Base-by-base conservation (phyloP, 1,140 invertebrate species). In the Drosophila sproati region DNA sequence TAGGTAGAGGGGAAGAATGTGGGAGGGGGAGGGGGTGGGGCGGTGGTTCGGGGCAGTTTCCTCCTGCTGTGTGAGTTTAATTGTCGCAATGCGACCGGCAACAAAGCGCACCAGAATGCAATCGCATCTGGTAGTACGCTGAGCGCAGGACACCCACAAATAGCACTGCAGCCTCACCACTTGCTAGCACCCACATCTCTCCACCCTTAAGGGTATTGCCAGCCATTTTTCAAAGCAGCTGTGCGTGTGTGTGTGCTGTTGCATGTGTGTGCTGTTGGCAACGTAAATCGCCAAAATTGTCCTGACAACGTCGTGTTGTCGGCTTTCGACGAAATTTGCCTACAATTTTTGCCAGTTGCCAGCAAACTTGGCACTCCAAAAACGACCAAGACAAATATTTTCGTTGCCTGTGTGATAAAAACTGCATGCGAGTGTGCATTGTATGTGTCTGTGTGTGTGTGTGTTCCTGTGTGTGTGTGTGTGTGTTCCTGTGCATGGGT, bases 261-360 rank as follows among this genome's bases (percentile, higher is more conserved):
- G 47, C 34, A n/a, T 43, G 39, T 43, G 10, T 39, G 48, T 67
- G 48, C 64, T 73, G 48, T 50, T 71, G 68, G 63, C 76, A 79
- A 62, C 73, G 80, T 69, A 83, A 83, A 77, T 83, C 80, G 80
- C 68, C 80, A 72, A 80, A 83, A 83, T 77, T 59, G 67, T 77
- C 55, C 62, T 55, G 55, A 48, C 57, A 64, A 62, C 73, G 51
- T 64, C 73, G 64, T 51, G 80, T 77, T 71, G 78, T 75, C 62
- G 73, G 62, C 80, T 79, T 79, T 82, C 80, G 82, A 77, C 78
- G 68, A 83, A 83, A 85, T 82, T 83, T 82, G 73, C 61, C 47
- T 70, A 77, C 67, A 61, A 82, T 82, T 83, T 82, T 72, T 78
- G 75, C 64, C 55, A 70, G 62, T 59, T 80, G 67, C 72, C 77